Evolutionary conservation across 2,888 invertebrate species (phyloP), one percentile per base, ranked within the genome.

Genomic region (Pyrocoelia pectoralis): DNA sequence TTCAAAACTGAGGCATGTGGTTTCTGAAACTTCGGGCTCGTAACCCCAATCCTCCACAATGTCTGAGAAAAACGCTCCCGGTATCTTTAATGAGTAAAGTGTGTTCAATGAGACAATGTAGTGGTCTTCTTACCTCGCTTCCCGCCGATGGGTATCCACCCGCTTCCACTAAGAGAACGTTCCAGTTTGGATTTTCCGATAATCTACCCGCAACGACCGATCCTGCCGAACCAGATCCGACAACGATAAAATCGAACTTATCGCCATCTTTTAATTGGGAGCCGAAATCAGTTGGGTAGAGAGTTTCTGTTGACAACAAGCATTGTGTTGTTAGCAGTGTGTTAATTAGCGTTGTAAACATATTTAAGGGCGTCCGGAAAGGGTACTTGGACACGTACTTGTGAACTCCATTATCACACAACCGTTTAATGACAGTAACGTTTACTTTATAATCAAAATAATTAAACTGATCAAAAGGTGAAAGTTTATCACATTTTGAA

Each of bases 321-420:
- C 89, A 89, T 72, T 87, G 88, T 0, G 88, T 85, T 1, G 84
- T 79, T 43, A 89, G 76, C 55, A 91, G 76, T 0, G 85, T 83
- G 67, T 87, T 86, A 57, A 90, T 73, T 0, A 89, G 78, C 8
- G 87, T 83, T 1, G 84, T 76, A 74, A 91, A 88, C 51, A 88
- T 67, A 0, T 83, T 80, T 0, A 82, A 33, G 3, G 24, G 8
- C 8, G 8, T 5, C 24, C 24, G 3, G 24, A 5, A 5, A n/a
- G n/a, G 8, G 24, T 8, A 5, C 4, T 8, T 3, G 24, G 24
- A 24, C 24, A 24, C 3, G 24, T 3, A 24, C 8, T 24, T n/a
- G n/a, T n/a, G n/a, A n/a, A n/a, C n/a, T n/a, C n/a, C n/a, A n/a
- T n/a, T n/a, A n/a, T n/a, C n/a, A n/a, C n/a, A n/a, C n/a, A n/a